A percentile compares a stretch with the other conserved stretches of the same genome.
Evolutionary conservation across 2,797 vertebrate genomes (phyloP).

Genomic region (Lindbergichthys nudifrons): DNA sequence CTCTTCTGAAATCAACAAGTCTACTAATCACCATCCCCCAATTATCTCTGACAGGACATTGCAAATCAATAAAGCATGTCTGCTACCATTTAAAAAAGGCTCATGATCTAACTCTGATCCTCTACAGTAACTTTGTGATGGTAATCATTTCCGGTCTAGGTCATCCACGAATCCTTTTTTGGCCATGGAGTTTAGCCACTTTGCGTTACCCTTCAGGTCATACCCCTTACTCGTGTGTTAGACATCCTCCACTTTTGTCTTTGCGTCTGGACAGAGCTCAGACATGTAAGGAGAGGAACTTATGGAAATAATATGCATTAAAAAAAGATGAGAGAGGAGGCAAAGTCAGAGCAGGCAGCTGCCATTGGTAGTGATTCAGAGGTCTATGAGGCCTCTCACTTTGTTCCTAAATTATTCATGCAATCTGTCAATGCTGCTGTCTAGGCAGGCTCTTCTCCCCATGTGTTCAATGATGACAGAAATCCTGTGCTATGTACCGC

Average conservation of each 20-base stretch:
- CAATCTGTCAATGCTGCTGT: slow-evolving; percentile 84
- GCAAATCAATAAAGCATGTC: slow-evolving; percentile 45
- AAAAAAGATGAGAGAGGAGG: slow-evolving; percentile 75
- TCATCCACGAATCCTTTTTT: background rate
- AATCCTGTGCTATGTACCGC: slow-evolving; percentile 65
- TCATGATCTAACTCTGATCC: slow-evolving; percentile 39
- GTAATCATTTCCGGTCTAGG: slow-evolving; percentile 28
- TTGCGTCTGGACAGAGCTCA: slow-evolving; percentile 40
- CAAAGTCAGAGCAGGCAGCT: slow-evolving; percentile 76
- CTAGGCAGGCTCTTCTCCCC: slow-evolving; percentile 70
- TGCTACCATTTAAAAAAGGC: slow-evolving; percentile 28
- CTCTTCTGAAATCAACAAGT: slow-evolving; percentile 33
- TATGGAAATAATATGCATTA: slow-evolving; percentile 84
- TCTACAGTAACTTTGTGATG: slow-evolving; percentile 15
- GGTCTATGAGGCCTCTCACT: slow-evolving; percentile 80
- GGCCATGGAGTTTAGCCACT: background rate
- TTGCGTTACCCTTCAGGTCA: slow-evolving; percentile 11
- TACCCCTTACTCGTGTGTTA: slow-evolving; percentile 18
- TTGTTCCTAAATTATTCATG: slow-evolving; percentile 84
- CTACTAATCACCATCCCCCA: slow-evolving; percentile 23
- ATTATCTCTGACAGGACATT: slow-evolving; percentile 42
- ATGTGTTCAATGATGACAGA: slow-evolving; percentile 76
- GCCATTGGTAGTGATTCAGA: slow-evolving; percentile 81
- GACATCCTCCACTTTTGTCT: slow-evolving; percentile 37
- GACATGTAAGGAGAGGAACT: slow-evolving; percentile 63